A percentile compares a stretch with the other conserved stretches of the same genome.
phyloP scores from a whole-genome alignment of 2,113 vertebrate species.

The Hymenochirus boettgeri region DNA sequence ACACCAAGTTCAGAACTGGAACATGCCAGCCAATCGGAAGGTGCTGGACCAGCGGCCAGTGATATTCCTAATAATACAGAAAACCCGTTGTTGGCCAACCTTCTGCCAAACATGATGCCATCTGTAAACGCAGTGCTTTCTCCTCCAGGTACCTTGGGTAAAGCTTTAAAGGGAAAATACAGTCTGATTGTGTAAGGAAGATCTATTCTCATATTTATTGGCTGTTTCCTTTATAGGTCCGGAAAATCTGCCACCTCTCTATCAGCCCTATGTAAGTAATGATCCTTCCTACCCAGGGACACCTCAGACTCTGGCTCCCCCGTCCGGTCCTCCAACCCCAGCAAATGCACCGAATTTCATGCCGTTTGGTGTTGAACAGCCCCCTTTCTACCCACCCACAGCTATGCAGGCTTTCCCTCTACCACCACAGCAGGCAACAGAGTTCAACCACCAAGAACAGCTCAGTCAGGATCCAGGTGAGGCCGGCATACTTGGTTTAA shows the following conservation, averaged over 20 bases:
- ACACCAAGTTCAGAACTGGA: slow-evolving; percentile 81
- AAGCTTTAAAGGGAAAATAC: no score
- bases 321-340: slow-evolving; percentile 13
- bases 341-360: slow-evolving; percentile 53
- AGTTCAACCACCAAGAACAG: slow-evolving; percentile 49
- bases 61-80: slow-evolving; percentile 59
- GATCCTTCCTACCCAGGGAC: slow-evolving; percentile 68
- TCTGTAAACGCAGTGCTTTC: slow-evolving; percentile 68
- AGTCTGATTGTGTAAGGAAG: no score
- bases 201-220: background rate
- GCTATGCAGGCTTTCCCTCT: slow-evolving; percentile 48
- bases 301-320: slow-evolving; percentile 44
- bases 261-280: slow-evolving; percentile 39
- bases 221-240: slow-evolving; percentile 17
- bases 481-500: no score
- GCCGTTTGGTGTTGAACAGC: slow-evolving; percentile 58
- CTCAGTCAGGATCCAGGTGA: slow-evolving; percentile 56
- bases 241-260: slow-evolving; percentile 45
- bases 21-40: slow-evolving; percentile 61
- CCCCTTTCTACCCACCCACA: slow-evolving; percentile 52
- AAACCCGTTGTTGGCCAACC: slow-evolving; percentile 71
- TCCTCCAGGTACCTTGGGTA: slow-evolving; percentile 85
- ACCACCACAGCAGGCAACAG: slow-evolving; percentile 48
- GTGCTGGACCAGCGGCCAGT: slow-evolving; percentile 46
- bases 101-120: slow-evolving; percentile 61